Evolutionary conservation across 1,140 invertebrate genomes (phyloP).

Genomic region (Apis mellifera): Amel_HAv3.1 CM009938.2:11883001-11883500

Average conservation of each 20-base stretch:
- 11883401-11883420: constrained; percentile 50
- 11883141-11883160: neutral
- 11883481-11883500: neutral
- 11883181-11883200: no score
- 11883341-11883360: constrained; percentile 4
- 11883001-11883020: neutral
- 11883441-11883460: constrained; percentile 15
- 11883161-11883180: neutral
- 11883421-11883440: constrained; percentile 30
- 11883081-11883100: no score
- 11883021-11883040: no score
- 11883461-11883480: neutral
- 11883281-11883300: constrained; percentile 1
- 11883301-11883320: neutral
- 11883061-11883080: no score
- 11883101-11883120: no score
- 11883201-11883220: neutral
- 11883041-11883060: no score
- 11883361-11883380: constrained; percentile 45
- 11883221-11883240: no score
- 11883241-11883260: neutral
- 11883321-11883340: neutral
- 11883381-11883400: constrained; percentile 42
- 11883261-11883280: neutral
- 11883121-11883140: neutral